phyloP scores from a whole-genome alignment of 2,113 vertebrate genomes.

The Pan troglodytes region NHGRI_mPanTro3-v2.1_pri NC_072411.2:123419501-123420000 shows the following conservation, averaged over 20 bases:
- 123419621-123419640: neutral
- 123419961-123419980: neutral
- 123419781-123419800: neutral
- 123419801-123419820: neutral
- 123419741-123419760: neutral
- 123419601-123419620: neutral
- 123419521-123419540: neutral
- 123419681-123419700: neutral
- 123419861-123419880: neutral
- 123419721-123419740: neutral
- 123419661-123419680: neutral
- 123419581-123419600: neutral
- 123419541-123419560: neutral
- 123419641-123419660: neutral
- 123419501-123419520: neutral
- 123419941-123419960: neutral
- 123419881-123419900: neutral
- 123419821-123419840: neutral
- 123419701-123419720: neutral
- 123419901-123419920: neutral
- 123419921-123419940: neutral
- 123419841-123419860: neutral
- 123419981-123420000: neutral
- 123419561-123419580: neutral
- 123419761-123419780: neutral